Evolutionary conservation across 2,797 vertebrate genomes (phyloP).

Genomic region (Premnoplex brunnescens): DNA sequence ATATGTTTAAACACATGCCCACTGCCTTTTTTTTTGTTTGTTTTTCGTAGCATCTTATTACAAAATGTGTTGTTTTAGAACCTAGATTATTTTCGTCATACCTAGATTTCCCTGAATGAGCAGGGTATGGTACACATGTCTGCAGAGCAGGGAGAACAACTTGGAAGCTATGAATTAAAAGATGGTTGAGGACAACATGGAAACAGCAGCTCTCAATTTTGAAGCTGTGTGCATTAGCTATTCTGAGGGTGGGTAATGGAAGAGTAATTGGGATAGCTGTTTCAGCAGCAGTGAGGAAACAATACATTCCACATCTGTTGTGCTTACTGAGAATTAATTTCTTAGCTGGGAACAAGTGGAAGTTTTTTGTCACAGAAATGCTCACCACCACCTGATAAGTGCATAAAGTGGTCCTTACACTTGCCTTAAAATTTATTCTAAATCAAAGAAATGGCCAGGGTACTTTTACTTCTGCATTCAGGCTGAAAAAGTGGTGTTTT

Average conservation of each 20-base stretch:
- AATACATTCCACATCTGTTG: not conserved
- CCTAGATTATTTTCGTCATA: not conserved
- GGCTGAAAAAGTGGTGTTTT: not conserved
- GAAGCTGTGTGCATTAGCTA: not conserved
- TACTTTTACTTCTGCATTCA: not conserved
- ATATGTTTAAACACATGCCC: not conserved
- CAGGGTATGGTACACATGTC: not conserved
- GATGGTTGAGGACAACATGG: not conserved
- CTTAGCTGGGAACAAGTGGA: not conserved
- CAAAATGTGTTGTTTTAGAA: not conserved
- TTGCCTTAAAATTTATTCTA: not conserved
- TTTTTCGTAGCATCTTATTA: not conserved
- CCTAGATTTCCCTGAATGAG: not conserved
- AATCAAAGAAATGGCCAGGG: not conserved
- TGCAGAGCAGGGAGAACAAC: not conserved
- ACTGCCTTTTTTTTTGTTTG: not conserved
- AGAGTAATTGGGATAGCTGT: not conserved
- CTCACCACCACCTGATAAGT: fast-evolving
- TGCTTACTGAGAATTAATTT: not conserved
- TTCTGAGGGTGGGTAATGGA: not conserved
- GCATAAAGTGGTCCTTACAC: not conserved
- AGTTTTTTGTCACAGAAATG: not conserved
- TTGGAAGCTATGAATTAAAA: not conserved
- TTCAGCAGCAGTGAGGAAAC: not conserved
- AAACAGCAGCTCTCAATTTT: not conserved